Conservation (phyloP, 2,888 invertebrate species). For the Acrobasis repandana region DNA sequence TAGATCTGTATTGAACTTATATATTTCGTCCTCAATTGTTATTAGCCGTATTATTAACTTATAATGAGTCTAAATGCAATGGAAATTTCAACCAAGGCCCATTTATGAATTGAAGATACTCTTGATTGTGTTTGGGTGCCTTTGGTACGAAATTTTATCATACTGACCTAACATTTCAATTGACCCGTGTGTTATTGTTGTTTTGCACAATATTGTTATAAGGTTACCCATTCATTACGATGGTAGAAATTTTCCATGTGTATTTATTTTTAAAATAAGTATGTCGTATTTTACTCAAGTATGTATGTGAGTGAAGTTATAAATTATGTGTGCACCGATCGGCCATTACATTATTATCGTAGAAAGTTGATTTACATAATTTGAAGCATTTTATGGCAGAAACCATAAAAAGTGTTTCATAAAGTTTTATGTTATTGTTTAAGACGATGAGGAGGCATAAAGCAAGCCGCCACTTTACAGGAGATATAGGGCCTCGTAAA, state of each 20-base stretch:
- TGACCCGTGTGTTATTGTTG: conserved; percentile 40
- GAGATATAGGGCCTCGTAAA: conserved; percentile 37
- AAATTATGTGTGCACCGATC: neutral
- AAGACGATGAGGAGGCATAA: conserved; percentile 36
- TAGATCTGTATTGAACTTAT: neutral
- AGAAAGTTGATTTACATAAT: conserved; percentile 32
- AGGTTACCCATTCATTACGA: conserved; percentile 31
- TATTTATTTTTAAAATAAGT: conserved; percentile 14
- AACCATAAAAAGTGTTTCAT: conserved; percentile 36
- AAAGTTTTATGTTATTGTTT: conserved; percentile 42
- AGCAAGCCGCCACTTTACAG: conserved; percentile 25
- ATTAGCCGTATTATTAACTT: conserved; percentile 1
- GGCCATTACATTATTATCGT: conserved; percentile 14
- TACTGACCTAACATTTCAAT: conserved; percentile 29
- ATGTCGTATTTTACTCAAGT: neutral
- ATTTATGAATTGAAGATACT: conserved; percentile 3
- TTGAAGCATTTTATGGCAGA: conserved; percentile 27
- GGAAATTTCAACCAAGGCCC: neutral
- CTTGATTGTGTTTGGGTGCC: conserved; percentile 6
- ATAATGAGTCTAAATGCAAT: conserved; percentile 5
- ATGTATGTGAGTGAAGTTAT: neutral
- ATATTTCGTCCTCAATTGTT: neutral
- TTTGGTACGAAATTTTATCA: conserved; percentile 32
- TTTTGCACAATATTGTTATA: conserved; percentile 36
- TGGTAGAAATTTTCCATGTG: conserved; percentile 35